A percentile compares a stretch with the other conserved stretches of the same genome.
phyloP scores from a whole-genome alignment of 2,888 invertebrate genomes.

The Pollenia griseotomentosa region DNA sequence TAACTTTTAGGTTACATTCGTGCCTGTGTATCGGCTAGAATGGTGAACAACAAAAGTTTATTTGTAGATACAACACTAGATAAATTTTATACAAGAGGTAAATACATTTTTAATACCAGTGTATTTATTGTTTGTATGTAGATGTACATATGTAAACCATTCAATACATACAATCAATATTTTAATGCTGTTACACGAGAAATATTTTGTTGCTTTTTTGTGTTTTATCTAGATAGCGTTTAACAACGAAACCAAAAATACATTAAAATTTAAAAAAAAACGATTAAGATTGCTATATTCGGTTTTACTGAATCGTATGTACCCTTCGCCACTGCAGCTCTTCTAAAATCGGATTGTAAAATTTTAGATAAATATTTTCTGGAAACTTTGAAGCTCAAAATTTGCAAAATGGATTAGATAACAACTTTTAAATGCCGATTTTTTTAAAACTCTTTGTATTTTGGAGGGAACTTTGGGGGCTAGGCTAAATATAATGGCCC shows the following conservation, averaged over 20 bases:
- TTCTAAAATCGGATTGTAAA: no score
- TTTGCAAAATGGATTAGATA: no score
- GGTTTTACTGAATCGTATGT: background rate
- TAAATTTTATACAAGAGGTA: background rate
- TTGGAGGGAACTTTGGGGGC: no score
- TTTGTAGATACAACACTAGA: background rate
- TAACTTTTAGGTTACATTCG: background rate
- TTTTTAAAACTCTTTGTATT: no score
- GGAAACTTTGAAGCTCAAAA: no score
- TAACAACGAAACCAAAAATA: background rate
- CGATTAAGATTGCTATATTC: background rate
- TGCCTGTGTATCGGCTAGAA: background rate
- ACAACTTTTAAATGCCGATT: no score
- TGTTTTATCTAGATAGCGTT: background rate
- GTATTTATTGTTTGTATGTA: background rate
- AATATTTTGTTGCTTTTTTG: constrained; percentile 13
- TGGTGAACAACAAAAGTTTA: background rate
- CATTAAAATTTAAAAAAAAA: background rate
- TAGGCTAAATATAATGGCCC: no score
- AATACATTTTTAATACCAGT: constrained; percentile 7
- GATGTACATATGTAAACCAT: background rate
- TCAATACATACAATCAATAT: constrained; percentile 33
- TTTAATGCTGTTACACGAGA: constrained; percentile 17
- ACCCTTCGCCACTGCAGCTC: no score
- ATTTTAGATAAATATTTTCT: no score